phyloP scores from a whole-genome alignment of 2,888 invertebrate genomes.

The Mayetiola destructor region DNA sequence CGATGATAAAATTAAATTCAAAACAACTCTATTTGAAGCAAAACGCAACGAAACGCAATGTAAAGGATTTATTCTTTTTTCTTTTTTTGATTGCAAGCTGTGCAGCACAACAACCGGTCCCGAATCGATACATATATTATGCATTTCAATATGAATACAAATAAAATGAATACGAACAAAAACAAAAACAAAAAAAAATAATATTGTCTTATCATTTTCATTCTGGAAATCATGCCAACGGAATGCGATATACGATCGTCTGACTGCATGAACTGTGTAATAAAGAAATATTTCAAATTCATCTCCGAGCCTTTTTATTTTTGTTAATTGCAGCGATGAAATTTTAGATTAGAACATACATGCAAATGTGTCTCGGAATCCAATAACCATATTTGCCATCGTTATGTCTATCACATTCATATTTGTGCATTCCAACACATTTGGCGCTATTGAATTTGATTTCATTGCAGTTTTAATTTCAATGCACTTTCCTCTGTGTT shows the following conservation, averaged over 20 bases:
- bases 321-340: conserved; percentile 6
- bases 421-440: conserved; percentile 1
- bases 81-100: neutral
- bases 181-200: too few relatives aligned
- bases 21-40: conserved; percentile 5
- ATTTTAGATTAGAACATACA: conserved; percentile 7
- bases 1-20: neutral
- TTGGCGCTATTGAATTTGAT: conserved; percentile 9
- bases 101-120: neutral
- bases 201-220: too few relatives aligned
- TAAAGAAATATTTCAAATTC: too few relatives aligned
- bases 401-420: neutral
- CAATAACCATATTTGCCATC: conserved; percentile 1
- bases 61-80: neutral
- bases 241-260: too few relatives aligned
- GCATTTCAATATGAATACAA: too few relatives aligned
- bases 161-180: too few relatives aligned
- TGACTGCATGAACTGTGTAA: too few relatives aligned
- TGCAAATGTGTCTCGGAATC: neutral
- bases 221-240: too few relatives aligned
- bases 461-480: neutral
- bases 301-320: too few relatives aligned
- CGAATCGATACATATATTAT: neutral
- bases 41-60: neutral
- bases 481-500: neutral